Evolutionary conservation across 1,140 invertebrate genomes (phyloP).

Genomic region (Aphelenchoides avenae): DNA sequence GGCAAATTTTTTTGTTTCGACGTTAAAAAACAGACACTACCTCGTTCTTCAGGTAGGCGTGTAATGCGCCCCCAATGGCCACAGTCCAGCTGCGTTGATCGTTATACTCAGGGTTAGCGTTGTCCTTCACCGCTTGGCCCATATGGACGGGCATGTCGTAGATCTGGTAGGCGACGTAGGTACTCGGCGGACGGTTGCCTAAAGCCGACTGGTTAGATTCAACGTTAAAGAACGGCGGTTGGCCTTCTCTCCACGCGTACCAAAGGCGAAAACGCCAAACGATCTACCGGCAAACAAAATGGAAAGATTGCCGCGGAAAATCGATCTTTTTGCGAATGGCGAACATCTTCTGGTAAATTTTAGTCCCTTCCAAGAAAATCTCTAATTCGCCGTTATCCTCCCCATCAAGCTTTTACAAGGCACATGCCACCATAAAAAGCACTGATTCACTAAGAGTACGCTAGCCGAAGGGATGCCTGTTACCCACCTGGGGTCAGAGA

Average conservation of each 20-base stretch:
- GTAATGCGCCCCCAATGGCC: slow-evolving; percentile 31
- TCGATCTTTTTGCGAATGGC: neutral
- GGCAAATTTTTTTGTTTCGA: no score
- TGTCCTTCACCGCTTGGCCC: slow-evolving; percentile 12
- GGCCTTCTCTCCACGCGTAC: no score
- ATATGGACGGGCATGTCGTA: slow-evolving; percentile 45
- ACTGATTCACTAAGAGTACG: no score
- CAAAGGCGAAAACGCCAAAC: no score
- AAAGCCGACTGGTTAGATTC: no score
- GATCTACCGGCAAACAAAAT: neutral
- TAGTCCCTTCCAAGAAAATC: no score
- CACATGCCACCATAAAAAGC: no score
- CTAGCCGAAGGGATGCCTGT: no score
- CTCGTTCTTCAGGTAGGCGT: slow-evolving; percentile 31
- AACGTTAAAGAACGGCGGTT: slow-evolving; percentile 3
- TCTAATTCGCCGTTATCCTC: no score
- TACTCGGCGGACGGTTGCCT: slow-evolving; percentile 15
- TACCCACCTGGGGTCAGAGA: slow-evolving; percentile 8
- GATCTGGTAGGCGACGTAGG: slow-evolving; percentile 45
- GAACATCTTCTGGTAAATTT: no score
- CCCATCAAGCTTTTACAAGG: no score
- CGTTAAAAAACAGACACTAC: slow-evolving; percentile 14
- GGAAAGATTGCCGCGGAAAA: neutral
- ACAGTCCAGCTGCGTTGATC: slow-evolving; percentile 25
- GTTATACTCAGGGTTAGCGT: slow-evolving; percentile 35